Percentiles rank a stretch among this genome's conserved stretches.
These are phyloP conservation scores for Mormyrus iriodes DNA, from an alignment of 2,113 vertebrate species.

Conservation along the genomic window DNA sequence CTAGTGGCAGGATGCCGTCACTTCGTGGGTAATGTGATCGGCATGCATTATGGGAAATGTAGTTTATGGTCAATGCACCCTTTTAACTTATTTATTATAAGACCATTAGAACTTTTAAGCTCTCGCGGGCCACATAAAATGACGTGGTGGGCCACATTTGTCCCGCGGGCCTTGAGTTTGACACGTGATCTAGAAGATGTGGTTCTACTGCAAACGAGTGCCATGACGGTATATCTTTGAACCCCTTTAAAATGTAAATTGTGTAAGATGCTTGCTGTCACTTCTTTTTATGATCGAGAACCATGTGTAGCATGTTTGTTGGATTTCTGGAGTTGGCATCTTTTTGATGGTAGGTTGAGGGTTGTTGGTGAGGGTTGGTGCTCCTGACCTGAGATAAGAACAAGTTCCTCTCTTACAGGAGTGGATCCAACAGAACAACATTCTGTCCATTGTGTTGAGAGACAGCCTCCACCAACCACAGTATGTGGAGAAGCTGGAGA, in stretches of 20 bases:
- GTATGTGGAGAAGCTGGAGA: slow-evolving; percentile 98
- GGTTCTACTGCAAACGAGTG: background rate
- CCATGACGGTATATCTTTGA: background rate
- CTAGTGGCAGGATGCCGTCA: too few relatives aligned
- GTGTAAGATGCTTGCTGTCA: background rate
- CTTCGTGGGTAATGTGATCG: too few relatives aligned
- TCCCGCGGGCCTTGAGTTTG: too few relatives aligned
- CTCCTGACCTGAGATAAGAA: background rate
- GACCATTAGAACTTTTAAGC: too few relatives aligned
- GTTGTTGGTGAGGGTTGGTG: background rate
- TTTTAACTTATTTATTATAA: too few relatives aligned
- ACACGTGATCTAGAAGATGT: background rate
- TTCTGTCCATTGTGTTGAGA: slow-evolving; percentile 91
- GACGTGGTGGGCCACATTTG: too few relatives aligned
- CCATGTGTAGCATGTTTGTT: background rate
- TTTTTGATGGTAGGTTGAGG: background rate
- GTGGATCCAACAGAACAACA: slow-evolving; percentile 99
- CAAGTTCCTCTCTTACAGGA: slow-evolving; percentile 64
- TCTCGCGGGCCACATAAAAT: too few relatives aligned
- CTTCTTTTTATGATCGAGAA: background rate
- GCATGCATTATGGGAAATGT: too few relatives aligned
- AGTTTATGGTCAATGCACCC: too few relatives aligned
- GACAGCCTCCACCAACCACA: slow-evolving; percentile 98
- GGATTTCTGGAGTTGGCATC: background rate
- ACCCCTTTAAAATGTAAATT: background rate